phyloP scores from a whole-genome alignment of 2,888 invertebrate species.

The Thereva nobilitata region DNA sequence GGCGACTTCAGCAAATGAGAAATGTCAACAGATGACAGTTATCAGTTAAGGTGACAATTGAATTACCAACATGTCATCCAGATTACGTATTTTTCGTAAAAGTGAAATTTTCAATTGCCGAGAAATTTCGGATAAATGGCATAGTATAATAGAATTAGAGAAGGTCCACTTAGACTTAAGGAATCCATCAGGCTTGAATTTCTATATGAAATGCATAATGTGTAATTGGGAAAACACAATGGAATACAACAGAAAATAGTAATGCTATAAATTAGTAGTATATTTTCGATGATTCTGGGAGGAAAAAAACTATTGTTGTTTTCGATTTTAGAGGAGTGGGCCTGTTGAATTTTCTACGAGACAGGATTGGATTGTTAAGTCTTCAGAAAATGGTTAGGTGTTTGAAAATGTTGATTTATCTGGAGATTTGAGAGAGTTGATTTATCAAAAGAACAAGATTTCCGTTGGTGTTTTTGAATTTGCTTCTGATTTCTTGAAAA shows the following conservation, averaged over 20 bases:
- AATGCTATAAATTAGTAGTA: constrained; percentile 62
- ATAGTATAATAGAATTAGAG: constrained; percentile 77
- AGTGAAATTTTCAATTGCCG: constrained; percentile 82
- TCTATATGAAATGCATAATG: constrained; percentile 87
- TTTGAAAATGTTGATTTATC: constrained; percentile 82
- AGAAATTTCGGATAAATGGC: constrained; percentile 82
- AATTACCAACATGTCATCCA: constrained; percentile 72
- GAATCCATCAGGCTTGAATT: constrained; percentile 73
- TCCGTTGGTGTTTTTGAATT: constrained; percentile 85
- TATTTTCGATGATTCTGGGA: constrained; percentile 65
- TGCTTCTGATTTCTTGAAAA: constrained; percentile 75
- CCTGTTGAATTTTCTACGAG: constrained; percentile 80
- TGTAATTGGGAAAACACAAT: constrained; percentile 85
- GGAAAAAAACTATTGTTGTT: constrained; percentile 78
- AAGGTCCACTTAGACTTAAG: constrained; percentile 75
- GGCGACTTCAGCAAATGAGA: too few relatives aligned
- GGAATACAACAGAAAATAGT: constrained; percentile 69
- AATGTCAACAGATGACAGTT: too few relatives aligned
- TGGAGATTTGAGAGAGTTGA: constrained; percentile 92
- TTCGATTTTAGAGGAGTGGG: constrained; percentile 92
- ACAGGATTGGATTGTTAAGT: constrained; percentile 78
- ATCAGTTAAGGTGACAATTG: too few relatives aligned
- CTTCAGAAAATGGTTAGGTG: constrained; percentile 70
- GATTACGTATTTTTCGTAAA: constrained; percentile 84
- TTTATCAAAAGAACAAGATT: constrained; percentile 79